These are phyloP conservation scores for Odontesthes bonariensis DNA, from an alignment of 2,113 vertebrate species.

Conservation along the genomic window DNA sequence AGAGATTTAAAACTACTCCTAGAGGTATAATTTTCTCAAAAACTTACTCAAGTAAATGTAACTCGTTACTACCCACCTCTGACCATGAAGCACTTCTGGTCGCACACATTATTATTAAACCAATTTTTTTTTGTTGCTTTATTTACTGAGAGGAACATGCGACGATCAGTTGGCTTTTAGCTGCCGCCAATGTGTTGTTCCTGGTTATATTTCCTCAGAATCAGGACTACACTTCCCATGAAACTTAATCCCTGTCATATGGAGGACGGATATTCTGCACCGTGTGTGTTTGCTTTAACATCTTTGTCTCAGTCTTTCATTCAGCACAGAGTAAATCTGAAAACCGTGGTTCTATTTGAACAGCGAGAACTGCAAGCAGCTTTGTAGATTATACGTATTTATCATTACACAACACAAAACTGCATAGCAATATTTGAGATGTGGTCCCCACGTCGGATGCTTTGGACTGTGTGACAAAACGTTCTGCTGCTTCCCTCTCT, in stretches of 20 bases:
- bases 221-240: neutral
- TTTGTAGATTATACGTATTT: too few relatives aligned
- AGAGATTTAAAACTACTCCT: too few relatives aligned
- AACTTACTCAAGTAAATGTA: too few relatives aligned
- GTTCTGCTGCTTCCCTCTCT: too few relatives aligned
- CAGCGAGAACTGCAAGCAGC: too few relatives aligned
- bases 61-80: too few relatives aligned
- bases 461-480: too few relatives aligned
- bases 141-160: neutral
- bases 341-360: neutral
- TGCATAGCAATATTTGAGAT: too few relatives aligned
- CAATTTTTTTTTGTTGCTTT: neutral
- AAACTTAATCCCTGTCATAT: neutral
- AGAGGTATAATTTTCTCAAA: too few relatives aligned
- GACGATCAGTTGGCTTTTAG: neutral
- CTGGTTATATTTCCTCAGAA: neutral
- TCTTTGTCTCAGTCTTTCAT: neutral
- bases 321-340: neutral
- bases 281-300: neutral
- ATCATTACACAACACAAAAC: too few relatives aligned
- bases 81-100: neutral
- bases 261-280: accelerated
- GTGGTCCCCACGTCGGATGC: too few relatives aligned
- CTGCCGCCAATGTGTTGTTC: neutral
- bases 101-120: neutral